Evolutionary conservation across 1,140 invertebrate genomes (phyloP), one percentile per base, ranked within the genome.

Genomic region (Drosophila sp.): DNA sequence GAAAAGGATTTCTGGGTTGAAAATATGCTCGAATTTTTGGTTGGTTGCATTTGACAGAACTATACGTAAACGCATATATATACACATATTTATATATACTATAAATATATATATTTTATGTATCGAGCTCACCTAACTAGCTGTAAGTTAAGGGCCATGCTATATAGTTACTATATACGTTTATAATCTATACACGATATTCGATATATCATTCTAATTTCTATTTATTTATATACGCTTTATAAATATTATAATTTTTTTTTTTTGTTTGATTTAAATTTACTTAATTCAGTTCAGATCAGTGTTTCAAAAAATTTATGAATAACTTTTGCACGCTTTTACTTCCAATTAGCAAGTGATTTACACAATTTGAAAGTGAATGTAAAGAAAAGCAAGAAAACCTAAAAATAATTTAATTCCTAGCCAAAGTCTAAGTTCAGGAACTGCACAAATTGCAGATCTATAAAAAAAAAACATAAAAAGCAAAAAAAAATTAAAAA

Each of bases 1-100:
- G n/a, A n/a, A n/a, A n/a, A 9, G 51, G 51, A 56, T 72, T 72
- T 56, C 40, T 78, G 67, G 79, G 76, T 78, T 51, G 73, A 46
- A 70, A 59, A 72, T 76, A 40, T 79, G 73, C 73, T 89, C 84
- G 83, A 89, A 89, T 87, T 79, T 81, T 51, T 86, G 58, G 78
- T 75, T 77, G 65, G 65, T 70, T 78, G 76, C 80, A 72, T 83
- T 78, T 82, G 72, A 34, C n/a, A 6, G 59, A 63, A 11, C 51
- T 63, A 57, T 66, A 72, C 32, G 36, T 61, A 64, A 59, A 45
- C 43, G 50, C 57, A 80, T 53, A 45, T 67, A 34, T 62, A 51
- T 18, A 36, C 11, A 58, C 59, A 25, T 51, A 54, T 67, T 61
- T 64, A 72, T 48, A n/a, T n/a, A 45, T 67, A 34, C 29, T 62